phyloP scores from a whole-genome alignment of 2,888 invertebrate genomes.

The Branchipolynoe longqiensis region DNA sequence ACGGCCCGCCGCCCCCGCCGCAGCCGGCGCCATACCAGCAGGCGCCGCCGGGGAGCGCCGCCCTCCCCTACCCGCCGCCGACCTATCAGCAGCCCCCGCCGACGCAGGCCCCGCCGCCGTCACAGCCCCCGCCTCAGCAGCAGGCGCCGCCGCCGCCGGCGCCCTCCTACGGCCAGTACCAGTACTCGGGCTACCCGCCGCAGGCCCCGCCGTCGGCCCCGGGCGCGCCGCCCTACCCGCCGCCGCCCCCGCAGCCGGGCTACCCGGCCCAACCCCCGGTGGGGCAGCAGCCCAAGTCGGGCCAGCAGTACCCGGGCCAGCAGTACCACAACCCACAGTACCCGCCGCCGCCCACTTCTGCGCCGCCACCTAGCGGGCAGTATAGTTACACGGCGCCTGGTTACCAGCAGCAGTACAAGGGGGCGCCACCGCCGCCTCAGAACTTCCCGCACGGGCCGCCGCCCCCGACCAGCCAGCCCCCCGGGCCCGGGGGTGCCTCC shows the following conservation, averaged over 20 bases:
- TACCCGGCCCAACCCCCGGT: not conserved
- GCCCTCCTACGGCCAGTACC: conserved; percentile 38
- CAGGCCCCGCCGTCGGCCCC: conserved; percentile 40
- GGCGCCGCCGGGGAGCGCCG: not conserved
- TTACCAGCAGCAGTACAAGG: conserved; percentile 15
- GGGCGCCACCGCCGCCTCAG: conserved; percentile 14
- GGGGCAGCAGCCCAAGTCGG: conserved; percentile 14
- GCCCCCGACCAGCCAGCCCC: not conserved
- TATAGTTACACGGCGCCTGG: conserved; percentile 12
- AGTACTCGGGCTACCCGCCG: conserved; percentile 66
- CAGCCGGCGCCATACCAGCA: conserved; percentile 25
- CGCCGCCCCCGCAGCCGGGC: conserved; percentile 38
- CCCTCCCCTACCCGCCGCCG: conserved; percentile 32
- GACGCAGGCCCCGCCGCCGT: not conserved
- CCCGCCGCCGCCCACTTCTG: conserved; percentile 9
- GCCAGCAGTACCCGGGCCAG: not conserved
- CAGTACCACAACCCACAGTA: conserved; percentile 21
- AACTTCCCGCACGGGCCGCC: conserved; percentile 3
- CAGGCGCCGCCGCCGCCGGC: conserved; percentile 58
- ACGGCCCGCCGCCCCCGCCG: conserved; percentile 53
- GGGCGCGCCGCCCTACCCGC: conserved; percentile 62
- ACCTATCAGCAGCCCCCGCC: conserved; percentile 50
- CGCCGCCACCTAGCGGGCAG: conserved; percentile 43
- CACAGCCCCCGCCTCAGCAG: conserved; percentile 24
- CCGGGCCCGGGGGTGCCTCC: conserved; percentile 1